These are phyloP conservation scores for Drosophila helvetica DNA, from an alignment of 2,888 invertebrate genomes.

Conservation along the genomic window DNA sequence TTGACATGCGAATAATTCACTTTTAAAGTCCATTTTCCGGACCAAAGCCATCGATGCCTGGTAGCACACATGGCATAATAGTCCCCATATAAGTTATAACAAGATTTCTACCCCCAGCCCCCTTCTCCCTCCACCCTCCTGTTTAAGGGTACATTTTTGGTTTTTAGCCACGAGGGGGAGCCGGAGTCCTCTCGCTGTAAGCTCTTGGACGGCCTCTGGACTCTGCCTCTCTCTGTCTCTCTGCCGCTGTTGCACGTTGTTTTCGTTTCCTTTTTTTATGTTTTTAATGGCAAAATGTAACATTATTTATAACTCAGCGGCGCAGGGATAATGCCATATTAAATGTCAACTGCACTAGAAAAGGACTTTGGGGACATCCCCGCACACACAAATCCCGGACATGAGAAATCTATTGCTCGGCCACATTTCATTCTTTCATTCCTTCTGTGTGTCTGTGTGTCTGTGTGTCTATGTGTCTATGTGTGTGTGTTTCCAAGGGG, in stretches of 20 bases:
- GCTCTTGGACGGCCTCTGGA: slow-evolving; percentile 35
- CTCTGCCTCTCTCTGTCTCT: slow-evolving; percentile 7
- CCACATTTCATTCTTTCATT: slow-evolving; percentile 31
- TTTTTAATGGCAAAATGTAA: slow-evolving; percentile 66
- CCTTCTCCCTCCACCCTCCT: slow-evolving; percentile 15
- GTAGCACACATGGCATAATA: slow-evolving; percentile 48
- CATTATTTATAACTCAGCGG: slow-evolving; percentile 77
- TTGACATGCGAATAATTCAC: slow-evolving; percentile 42
- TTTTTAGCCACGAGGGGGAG: slow-evolving; percentile 1
- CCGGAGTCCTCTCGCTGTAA: slow-evolving; percentile 6
- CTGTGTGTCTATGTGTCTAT: no score
- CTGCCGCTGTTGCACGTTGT: slow-evolving; percentile 38
- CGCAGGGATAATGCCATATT: slow-evolving; percentile 76
- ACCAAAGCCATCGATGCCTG: slow-evolving; percentile 26
- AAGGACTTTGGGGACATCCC: slow-evolving; percentile 68
- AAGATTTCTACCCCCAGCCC: slow-evolving; percentile 41
- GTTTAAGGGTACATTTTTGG: slow-evolving; percentile 36
- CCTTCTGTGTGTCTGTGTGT: no score
- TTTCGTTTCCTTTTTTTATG: slow-evolving; percentile 57
- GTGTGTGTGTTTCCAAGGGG: no score
- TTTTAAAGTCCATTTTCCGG: slow-evolving; percentile 49
- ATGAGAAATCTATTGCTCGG: slow-evolving; percentile 75
- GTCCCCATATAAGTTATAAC: slow-evolving; percentile 31
- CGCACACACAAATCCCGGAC: slow-evolving; percentile 70
- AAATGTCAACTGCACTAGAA: slow-evolving; percentile 75